Evolutionary conservation across 2,888 invertebrate species (phyloP).

Genomic region (Idaea straminata): DNA sequence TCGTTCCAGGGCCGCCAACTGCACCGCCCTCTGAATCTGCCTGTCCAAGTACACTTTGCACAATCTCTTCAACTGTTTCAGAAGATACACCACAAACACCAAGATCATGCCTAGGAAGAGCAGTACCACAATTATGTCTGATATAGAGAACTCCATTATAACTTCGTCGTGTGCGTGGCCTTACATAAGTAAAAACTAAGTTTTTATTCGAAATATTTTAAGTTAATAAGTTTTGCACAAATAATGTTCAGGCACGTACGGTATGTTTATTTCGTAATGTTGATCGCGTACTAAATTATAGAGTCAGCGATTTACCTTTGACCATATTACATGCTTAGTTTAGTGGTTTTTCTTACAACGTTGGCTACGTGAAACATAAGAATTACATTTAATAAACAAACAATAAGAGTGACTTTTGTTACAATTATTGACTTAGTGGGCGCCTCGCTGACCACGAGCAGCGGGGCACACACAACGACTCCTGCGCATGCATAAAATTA

Average conservation of each 20-base stretch:
- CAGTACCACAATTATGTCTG: conserved; percentile 42
- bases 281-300: background rate
- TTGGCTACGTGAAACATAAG: background rate
- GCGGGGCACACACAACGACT: no score
- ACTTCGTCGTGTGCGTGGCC: conserved; percentile 53
- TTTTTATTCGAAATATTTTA: background rate
- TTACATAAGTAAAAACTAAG: conserved; percentile 11
- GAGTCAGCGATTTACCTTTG: background rate
- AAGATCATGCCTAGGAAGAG: conserved; percentile 38
- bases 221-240: background rate
- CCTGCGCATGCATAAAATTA: no score
- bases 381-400: background rate
- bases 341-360: background rate
- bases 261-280: background rate
- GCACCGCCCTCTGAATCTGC: conserved; percentile 39
- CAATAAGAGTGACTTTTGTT: background rate
- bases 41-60: conserved; percentile 38
- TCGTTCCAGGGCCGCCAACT: conserved; percentile 17
- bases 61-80: conserved; percentile 34
- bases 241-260: background rate
- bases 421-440: background rate
- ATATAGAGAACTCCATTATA: conserved; percentile 39
- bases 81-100: conserved; percentile 32
- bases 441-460: no score
- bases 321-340: background rate